Evolutionary conservation across 2,888 invertebrate species (phyloP), one percentile per base, ranked within the genome.

Genomic region (Volucella inanis): DNA sequence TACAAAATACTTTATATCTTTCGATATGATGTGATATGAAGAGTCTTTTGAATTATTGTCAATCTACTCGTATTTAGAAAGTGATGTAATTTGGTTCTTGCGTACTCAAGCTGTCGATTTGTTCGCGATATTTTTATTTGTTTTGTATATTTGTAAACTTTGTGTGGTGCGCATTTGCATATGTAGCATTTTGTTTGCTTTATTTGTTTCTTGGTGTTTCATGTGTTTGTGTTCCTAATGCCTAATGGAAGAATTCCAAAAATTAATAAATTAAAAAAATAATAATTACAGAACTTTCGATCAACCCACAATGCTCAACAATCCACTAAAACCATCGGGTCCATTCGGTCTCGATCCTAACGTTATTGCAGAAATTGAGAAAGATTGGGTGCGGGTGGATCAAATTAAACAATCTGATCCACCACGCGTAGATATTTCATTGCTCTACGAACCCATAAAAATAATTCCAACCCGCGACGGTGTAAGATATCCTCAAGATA

Each of bases 321-420:
- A 76, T 81, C 91, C 89, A 88, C 93, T 93, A 15, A 91, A 92
- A 22, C 90, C 94, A 57, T 93, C 94, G 0, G 97, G 97, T 18
- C 96, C 96, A 31, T 97, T 96, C 91, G 94, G 95, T 0, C 93
- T 98, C 61, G 97, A 97, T 91, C 94, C 95, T 15, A 94, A 95
- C 76, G 93, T 96, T 82, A 93, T 97, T 88, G 94, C 94, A 41
- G 94, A 94, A 88, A 93, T 97, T 64, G 97, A 97, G 90, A 92
- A 90, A 68, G 90, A 90, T 86, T 92, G 92, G 92, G 88, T 90
- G 31, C 90, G 91, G 55, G 91, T 90, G 70, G 91, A 92, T 88
- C 91, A 92, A 87, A 91, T 94, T 92, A 70, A 93, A 89, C 49
- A 92, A 89, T 87, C 93, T 91, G 18, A 92, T 89, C 55, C 87